A percentile compares a stretch with the other conserved stretches of the same genome.
Conservation (phyloP, 1,140 invertebrate genomes). For the Danaus melanippus region DNA sequence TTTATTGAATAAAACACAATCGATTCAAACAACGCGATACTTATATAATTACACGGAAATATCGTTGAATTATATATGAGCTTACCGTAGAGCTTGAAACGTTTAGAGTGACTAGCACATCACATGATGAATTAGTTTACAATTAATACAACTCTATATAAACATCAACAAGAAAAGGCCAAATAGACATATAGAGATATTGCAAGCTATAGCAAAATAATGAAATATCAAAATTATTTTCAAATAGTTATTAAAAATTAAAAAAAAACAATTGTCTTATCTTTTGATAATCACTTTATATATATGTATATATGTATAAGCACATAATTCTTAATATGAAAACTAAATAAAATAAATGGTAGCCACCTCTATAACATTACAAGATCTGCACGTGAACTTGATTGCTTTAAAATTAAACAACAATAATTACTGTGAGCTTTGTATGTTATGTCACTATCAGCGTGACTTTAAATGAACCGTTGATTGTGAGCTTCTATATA, state of each 20-base stretch:
- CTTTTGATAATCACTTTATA: neutral
- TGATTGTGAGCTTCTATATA: neutral
- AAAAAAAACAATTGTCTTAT: no score
- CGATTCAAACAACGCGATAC: constrained; percentile 19
- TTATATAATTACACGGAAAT: constrained; percentile 48
- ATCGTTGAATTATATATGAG: constrained; percentile 41
- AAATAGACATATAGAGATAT: no score
- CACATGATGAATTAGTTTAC: no score
- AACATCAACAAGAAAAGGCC: no score
- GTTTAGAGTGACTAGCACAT: constrained; percentile 11
- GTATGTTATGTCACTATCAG: constrained; percentile 24
- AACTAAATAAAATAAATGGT: neutral
- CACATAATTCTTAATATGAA: neutral
- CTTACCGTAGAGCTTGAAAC: constrained; percentile 16
- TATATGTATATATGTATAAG: neutral
- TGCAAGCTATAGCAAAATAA: no score
- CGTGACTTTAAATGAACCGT: constrained; percentile 1
- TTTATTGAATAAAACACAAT: constrained; percentile 38
- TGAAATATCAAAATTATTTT: no score
- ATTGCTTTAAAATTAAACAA: constrained; percentile 45
- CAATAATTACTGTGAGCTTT: constrained; percentile 43
- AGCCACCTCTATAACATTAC: constrained; percentile 13
- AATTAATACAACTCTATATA: no score
- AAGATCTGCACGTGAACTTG: constrained; percentile 19
- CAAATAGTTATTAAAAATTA: no score